phyloP scores from a whole-genome alignment of 2,797 vertebrate genomes.

The Pipistrellus nathusii region DNA sequence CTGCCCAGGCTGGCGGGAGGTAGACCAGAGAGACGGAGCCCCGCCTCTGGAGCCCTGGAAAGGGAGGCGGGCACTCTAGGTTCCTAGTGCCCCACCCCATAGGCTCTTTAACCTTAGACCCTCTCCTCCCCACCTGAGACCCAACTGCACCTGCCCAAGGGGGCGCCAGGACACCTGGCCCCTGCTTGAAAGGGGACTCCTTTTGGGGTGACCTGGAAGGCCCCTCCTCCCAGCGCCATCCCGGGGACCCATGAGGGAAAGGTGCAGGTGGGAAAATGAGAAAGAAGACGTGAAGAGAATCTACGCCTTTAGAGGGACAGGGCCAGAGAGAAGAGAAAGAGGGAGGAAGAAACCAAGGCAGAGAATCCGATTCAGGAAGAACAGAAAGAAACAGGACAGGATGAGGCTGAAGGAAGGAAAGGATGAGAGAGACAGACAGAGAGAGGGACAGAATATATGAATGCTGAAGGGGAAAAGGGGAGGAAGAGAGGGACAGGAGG shows the following conservation, averaged over 20 bases:
- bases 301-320: background rate
- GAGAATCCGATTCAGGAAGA: background rate
- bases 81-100: background rate
- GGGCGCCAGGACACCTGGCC: background rate
- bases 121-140: background rate
- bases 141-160: background rate
- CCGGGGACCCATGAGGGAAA: background rate
- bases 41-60: background rate
- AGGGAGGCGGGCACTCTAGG: background rate
- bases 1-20: background rate
- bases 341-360: slow-evolving; percentile 44
- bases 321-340: background rate
- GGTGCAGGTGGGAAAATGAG: slow-evolving; percentile 39
- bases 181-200: background rate
- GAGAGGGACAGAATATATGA: background rate
- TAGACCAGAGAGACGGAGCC: background rate
- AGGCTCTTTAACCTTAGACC: slow-evolving; percentile 1
- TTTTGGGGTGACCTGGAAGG: slow-evolving; percentile 34
- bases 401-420: background rate
- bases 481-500: slow-evolving; percentile 38
- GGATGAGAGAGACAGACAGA: background rate
- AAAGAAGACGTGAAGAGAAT: slow-evolving; percentile 64
- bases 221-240: background rate
- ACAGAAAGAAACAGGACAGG: background rate
- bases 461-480: background rate